A percentile compares a stretch with the other conserved stretches of the same genome.
Conservation (phyloP, 2,797 vertebrate species). For the Pyrocephalus nanus region DNA sequence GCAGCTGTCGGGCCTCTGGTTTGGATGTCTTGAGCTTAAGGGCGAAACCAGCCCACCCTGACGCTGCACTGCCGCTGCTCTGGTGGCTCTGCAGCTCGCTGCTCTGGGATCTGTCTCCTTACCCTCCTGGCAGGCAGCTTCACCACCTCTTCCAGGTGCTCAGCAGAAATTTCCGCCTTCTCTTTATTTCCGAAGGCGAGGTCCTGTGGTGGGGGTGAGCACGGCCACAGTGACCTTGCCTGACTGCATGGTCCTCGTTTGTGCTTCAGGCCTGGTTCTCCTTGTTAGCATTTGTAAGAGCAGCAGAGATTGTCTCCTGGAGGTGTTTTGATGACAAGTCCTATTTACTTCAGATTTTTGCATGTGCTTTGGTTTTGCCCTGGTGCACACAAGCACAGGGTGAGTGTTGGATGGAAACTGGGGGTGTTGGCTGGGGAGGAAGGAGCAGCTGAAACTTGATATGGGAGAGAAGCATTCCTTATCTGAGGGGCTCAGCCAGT, state of each 20-base stretch:
- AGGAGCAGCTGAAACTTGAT: not conserved
- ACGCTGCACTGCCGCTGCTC: accelerated
- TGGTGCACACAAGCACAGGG: not conserved
- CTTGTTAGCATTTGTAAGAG: not conserved
- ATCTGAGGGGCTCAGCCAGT: not conserved
- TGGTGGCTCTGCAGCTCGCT: not conserved
- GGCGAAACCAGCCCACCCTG: accelerated
- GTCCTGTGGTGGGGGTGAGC: accelerated
- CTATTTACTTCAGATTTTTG: not conserved
- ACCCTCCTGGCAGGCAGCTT: not conserved
- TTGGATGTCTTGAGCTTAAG: too few species aligned
- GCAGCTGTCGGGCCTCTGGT: not conserved
- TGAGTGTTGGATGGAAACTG: not conserved
- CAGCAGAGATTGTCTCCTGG: not conserved
- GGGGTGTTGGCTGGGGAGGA: not conserved
- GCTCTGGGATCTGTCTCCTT: too few species aligned
- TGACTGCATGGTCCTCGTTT: accelerated
- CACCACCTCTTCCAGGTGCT: not conserved
- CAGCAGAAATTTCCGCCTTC: not conserved
- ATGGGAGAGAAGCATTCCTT: not conserved
- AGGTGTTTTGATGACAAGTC: not conserved
- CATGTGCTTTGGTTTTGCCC: not conserved
- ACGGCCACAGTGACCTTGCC: accelerated
- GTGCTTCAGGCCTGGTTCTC: not conserved
- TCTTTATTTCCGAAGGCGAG: not conserved